These are phyloP conservation scores for Manacus vitellinus DNA, from an alignment of 2,113 vertebrate species.

Conservation along the genomic window DNA sequence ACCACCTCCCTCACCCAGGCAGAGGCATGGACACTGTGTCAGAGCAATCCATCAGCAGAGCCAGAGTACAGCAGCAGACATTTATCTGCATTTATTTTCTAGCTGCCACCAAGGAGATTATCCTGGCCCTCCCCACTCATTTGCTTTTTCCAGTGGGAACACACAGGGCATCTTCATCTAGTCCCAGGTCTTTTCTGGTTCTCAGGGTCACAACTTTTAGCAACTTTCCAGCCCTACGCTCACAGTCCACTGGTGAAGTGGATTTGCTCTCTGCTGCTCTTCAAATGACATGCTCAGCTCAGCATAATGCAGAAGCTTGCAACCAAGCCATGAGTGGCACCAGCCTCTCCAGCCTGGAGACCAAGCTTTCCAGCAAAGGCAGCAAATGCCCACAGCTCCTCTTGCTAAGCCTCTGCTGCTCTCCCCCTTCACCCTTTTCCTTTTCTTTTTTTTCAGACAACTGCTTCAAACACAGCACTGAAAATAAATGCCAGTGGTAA, in stretches of 20 bases:
- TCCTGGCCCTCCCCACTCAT: neutral
- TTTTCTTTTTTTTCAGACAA: neutral
- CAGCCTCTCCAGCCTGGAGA: neutral
- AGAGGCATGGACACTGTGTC: neutral
- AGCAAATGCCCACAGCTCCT: neutral
- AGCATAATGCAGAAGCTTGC: neutral
- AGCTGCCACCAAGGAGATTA: neutral
- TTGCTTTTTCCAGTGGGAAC: neutral
- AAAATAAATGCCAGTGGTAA: neutral
- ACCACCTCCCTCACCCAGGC: rapidly evolving
- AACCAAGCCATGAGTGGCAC: rapidly evolving
- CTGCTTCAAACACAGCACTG: neutral
- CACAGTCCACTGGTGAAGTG: neutral
- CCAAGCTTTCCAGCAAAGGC: neutral
- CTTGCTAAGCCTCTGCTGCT: neutral
- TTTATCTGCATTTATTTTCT: neutral
- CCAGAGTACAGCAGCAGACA: neutral
- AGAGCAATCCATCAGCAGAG: rapidly evolving
- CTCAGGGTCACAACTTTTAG: neutral
- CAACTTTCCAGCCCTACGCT: neutral
- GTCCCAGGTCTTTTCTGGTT: neutral
- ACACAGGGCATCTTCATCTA: neutral
- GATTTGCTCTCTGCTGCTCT: neutral
- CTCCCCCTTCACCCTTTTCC: neutral
- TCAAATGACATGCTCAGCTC: neutral